Evolutionary conservation across 2,113 vertebrate genomes (phyloP), one percentile per base, ranked within the genome.

Genomic region (Seriola quinqueradiata): DNA sequence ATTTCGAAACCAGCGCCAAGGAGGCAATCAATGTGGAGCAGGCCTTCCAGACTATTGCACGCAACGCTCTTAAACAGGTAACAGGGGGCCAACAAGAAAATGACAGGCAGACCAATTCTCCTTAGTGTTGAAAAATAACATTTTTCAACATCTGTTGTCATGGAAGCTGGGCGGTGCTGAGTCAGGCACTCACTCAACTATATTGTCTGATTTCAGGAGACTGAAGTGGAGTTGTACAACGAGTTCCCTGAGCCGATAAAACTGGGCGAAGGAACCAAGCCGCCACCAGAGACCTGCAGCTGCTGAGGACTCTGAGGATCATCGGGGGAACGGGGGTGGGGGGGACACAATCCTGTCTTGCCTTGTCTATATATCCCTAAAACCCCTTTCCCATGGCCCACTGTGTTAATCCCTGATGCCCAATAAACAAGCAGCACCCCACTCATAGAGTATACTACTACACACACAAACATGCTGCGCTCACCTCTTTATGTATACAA

Each of bases 1-100:
- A 99, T 92, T 98, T 98, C 14, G 97, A 99, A 95, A 99, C 97
- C 93, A 99, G 98, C 86, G 97, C 97, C 92, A 99, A 99, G 95
- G 97, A 99, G 92, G 98, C 98, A 50, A 98, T 99, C 91, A 99
- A 99, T 0, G 97, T 99, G 94, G 97, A 99, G 93, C 97, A 99
- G 90, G 97, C 97, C 80, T 99, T 99, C 92, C 97, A 99, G 95
- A 99, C 97, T 11, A 99, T 99, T 82, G 98, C 97, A 90, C 96
- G 97, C 92, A 99, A 99, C 23, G 97, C 97, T 89, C 97, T 99
- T 78, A 99, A 99, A 95, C 97, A 99, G 97, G 97, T 99, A 92
- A 36, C 2, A 11, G 1, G 8, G 55, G 1, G 14, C 17, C 5
- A 7, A 36, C 10, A 7, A 84, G 21, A 64, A 61, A 75, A 6